Percentiles rank a stretch among this genome's conserved stretches.
phyloP scores from a whole-genome alignment of 2,797 vertebrate species.

The Silurus lanzhouensis region DNA sequence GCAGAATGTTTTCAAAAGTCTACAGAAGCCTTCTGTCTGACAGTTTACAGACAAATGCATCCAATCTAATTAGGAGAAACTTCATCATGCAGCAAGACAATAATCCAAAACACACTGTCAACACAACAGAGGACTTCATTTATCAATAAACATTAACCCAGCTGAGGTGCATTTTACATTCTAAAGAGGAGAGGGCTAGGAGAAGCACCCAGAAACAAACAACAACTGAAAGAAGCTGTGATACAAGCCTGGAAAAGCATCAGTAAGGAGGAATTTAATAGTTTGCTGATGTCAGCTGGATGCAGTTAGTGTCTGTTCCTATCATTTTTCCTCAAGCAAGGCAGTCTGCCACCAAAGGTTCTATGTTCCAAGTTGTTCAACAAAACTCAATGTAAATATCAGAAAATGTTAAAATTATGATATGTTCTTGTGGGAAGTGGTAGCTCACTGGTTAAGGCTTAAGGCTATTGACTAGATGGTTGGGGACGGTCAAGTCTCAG shows the following conservation, averaged over 20 bases:
- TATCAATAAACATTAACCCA: background rate
- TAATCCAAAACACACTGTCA: background rate
- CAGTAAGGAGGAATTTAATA: background rate
- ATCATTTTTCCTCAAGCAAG: background rate
- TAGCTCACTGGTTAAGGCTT: too few species aligned
- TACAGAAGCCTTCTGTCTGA: background rate
- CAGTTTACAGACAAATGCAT: background rate
- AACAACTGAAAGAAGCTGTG: background rate
- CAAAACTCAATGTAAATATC: background rate
- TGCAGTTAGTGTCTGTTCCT: background rate
- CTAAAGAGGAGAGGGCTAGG: background rate
- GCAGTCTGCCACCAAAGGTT: background rate
- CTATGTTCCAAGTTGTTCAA: background rate
- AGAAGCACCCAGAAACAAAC: background rate
- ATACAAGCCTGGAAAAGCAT: background rate
- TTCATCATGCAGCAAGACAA: background rate
- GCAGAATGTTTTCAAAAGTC: background rate
- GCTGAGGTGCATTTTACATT: background rate
- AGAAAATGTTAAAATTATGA: background rate
- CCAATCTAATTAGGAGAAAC: background rate
- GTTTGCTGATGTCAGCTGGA: background rate
- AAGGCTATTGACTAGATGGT: too few species aligned
- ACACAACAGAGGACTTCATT: background rate
- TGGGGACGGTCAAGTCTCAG: too few species aligned
- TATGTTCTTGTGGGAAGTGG: too few species aligned